Percentiles rank a stretch among this genome's conserved stretches.
Evolutionary conservation across 2,888 invertebrate genomes (phyloP).

Genomic region (Octodonta nipae): DNA sequence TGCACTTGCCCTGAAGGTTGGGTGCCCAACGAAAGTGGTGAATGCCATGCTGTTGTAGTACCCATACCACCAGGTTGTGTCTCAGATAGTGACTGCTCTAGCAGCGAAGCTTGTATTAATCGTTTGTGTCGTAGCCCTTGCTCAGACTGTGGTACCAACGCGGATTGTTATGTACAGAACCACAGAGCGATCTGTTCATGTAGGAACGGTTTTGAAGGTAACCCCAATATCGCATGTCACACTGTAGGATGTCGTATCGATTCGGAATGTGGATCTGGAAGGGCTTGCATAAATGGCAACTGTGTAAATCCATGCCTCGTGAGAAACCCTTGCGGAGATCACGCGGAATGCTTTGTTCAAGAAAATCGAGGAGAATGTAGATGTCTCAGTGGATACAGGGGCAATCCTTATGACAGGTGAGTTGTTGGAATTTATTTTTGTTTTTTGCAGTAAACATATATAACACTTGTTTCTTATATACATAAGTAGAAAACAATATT

Average conservation of each 20-base stretch:
- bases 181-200: constrained; percentile 82
- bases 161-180: constrained; percentile 66
- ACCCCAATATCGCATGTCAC: constrained; percentile 69
- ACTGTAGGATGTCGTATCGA: constrained; percentile 70
- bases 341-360: constrained; percentile 67
- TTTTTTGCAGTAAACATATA: no score
- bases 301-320: constrained; percentile 77
- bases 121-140: constrained; percentile 77
- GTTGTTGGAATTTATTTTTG: no score
- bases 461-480: no score
- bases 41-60: constrained; percentile 58
- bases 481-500: no score
- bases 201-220: constrained; percentile 69
- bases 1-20: constrained; percentile 78
- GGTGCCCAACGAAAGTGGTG: constrained; percentile 65
- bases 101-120: constrained; percentile 71
- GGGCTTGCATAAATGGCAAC: constrained; percentile 72
- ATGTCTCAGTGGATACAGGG: constrained; percentile 68
- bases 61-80: constrained; percentile 64
- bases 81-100: constrained; percentile 63
- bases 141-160: constrained; percentile 73
- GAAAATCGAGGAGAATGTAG: constrained; percentile 63
- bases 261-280: constrained; percentile 69
- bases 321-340: constrained; percentile 65
- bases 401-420: constrained; percentile 52